phyloP scores from a whole-genome alignment of 2,888 invertebrate species.

The Brenthis hecate region DNA sequence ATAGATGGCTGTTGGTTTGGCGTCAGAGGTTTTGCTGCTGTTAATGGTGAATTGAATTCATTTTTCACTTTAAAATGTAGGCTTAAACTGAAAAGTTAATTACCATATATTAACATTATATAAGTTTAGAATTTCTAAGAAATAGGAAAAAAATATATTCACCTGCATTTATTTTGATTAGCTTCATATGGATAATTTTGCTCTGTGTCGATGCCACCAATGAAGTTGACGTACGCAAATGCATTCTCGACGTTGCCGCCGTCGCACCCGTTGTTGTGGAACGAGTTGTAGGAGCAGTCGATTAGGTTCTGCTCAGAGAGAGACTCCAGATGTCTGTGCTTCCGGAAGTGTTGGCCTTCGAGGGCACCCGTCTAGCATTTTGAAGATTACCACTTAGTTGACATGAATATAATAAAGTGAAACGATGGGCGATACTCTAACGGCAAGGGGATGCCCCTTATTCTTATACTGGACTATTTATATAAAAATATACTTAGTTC shows the following conservation, averaged over 20 bases:
- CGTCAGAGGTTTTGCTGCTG: too few species aligned
- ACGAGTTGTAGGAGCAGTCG: slow-evolving; percentile 85
- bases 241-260: slow-evolving; percentile 91
- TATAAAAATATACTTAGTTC: too few species aligned
- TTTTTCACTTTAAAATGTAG: too few species aligned
- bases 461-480: too few species aligned
- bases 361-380: slow-evolving; percentile 88
- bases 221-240: slow-evolving; percentile 90
- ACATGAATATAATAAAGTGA: neutral
- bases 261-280: slow-evolving; percentile 93
- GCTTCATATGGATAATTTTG: slow-evolving; percentile 92
- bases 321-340: slow-evolving; percentile 87
- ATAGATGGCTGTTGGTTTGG: too few species aligned
- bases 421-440: too few species aligned
- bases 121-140: neutral
- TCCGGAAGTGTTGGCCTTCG: slow-evolving; percentile 93
- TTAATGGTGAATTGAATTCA: too few species aligned
- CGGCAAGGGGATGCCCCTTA: too few species aligned
- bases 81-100: neutral
- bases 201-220: slow-evolving; percentile 91
- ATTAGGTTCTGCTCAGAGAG: slow-evolving; percentile 95
- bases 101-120: neutral
- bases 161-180: slow-evolving; percentile 86
- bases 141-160: neutral
- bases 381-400: neutral